phyloP scores from a whole-genome alignment of 2,797 vertebrate species.

The Danionella dracula region DNA sequence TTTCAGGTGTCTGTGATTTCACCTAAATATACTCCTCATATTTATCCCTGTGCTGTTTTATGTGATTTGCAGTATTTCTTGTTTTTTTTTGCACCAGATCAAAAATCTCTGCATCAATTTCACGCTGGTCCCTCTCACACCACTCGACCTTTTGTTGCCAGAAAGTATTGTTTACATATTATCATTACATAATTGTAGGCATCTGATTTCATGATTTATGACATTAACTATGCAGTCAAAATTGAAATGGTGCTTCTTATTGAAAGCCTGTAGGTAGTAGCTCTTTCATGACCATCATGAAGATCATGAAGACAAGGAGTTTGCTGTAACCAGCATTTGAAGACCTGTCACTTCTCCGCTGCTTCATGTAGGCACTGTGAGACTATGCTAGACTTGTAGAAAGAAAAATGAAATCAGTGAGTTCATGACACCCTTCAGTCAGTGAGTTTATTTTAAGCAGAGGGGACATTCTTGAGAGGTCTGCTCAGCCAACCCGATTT shows the following conservation, averaged over 20 bases:
- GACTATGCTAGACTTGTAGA: not conserved
- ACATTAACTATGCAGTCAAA: too few species aligned
- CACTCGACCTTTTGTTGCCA: too few species aligned
- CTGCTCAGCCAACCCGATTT: conserved; percentile 43
- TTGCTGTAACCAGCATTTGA: not conserved
- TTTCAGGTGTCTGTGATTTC: too few species aligned
- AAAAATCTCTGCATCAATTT: too few species aligned
- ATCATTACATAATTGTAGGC: too few species aligned
- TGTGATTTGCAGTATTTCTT: too few species aligned
- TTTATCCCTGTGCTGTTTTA: too few species aligned
- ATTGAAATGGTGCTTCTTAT: not conserved
- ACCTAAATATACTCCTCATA: too few species aligned
- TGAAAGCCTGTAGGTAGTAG: not conserved
- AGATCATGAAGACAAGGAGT: not conserved
- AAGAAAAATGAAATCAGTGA: conserved; percentile 24
- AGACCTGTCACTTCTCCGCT: conserved; percentile 17
- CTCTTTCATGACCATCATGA: not conserved
- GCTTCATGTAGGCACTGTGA: conserved; percentile 12
- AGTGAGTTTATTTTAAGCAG: conserved; percentile 54
- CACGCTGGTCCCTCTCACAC: too few species aligned
- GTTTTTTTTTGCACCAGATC: too few species aligned
- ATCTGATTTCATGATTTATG: too few species aligned
- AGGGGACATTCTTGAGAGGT: conserved; percentile 45
- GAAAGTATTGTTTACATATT: too few species aligned
- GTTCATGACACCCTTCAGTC: conserved; percentile 48